phyloP scores from a whole-genome alignment of 2,888 invertebrate genomes.

The Rotaria sp. region DNA sequence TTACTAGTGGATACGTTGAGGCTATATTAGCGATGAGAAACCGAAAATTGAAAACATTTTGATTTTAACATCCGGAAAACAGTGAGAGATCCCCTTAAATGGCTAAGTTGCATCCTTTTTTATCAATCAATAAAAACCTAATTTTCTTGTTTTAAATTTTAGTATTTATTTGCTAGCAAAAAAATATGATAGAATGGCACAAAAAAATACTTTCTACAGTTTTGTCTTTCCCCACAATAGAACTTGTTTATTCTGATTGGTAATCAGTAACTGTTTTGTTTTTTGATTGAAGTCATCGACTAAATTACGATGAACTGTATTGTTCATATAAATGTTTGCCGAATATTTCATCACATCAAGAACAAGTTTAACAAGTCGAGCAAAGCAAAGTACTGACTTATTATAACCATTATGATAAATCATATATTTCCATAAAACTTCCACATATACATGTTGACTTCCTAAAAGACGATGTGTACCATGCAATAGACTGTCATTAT shows the following conservation, averaged over 20 bases:
- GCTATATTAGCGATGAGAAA: too few relatives aligned
- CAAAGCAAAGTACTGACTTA: neutral
- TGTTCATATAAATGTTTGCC: neutral
- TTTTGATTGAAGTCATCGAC: neutral
- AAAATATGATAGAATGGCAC: too few relatives aligned
- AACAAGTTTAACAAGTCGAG: neutral
- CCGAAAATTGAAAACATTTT: too few relatives aligned
- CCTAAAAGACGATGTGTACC: neutral
- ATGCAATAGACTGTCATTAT: neutral
- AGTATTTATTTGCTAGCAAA: too few relatives aligned
- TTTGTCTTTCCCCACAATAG: neutral
- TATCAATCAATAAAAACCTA: too few relatives aligned
- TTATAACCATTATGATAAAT: neutral
- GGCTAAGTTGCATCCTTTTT: too few relatives aligned
- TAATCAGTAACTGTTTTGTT: neutral
- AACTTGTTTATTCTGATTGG: neutral
- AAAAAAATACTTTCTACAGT: too few relatives aligned
- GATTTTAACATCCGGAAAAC: too few relatives aligned
- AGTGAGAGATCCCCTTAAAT: too few relatives aligned
- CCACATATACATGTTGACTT: neutral
- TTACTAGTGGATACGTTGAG: too few relatives aligned
- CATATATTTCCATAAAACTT: conserved; percentile 1
- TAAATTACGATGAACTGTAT: neutral
- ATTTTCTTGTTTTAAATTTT: too few relatives aligned
- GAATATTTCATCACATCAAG: neutral